phyloP scores from a whole-genome alignment of 2,113 vertebrate genomes.

The Dunckerocampus dactyliophorus region DNA sequence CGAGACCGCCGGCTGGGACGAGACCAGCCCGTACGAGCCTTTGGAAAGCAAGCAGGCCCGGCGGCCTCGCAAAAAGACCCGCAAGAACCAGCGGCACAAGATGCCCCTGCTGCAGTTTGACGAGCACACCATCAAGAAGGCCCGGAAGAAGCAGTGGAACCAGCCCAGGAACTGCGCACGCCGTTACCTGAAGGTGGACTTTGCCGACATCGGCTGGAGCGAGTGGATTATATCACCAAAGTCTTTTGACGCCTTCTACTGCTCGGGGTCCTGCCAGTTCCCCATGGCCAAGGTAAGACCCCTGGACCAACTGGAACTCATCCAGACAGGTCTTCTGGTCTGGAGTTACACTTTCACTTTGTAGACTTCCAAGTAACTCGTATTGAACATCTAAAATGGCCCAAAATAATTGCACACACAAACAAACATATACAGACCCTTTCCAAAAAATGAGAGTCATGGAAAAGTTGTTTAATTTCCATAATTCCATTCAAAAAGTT shows the following conservation, averaged over 20 bases:
- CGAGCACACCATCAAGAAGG: slow-evolving; percentile 90
- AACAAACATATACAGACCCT: too few relatives aligned
- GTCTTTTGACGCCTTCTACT: slow-evolving; percentile 94
- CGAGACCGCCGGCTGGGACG: slow-evolving; percentile 75
- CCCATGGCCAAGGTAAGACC: slow-evolving; percentile 91
- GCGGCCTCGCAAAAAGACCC: slow-evolving; percentile 80
- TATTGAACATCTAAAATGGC: too few relatives aligned
- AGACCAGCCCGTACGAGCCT: slow-evolving; percentile 77
- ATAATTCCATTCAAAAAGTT: too few relatives aligned
- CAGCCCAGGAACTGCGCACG: slow-evolving; percentile 85
- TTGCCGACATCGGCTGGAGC: slow-evolving; percentile 96
- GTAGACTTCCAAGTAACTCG: too few relatives aligned
- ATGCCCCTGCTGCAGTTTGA: slow-evolving; percentile 89
- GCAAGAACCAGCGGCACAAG: slow-evolving; percentile 80
- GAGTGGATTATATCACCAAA: slow-evolving; percentile 99
- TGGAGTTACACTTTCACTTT: too few relatives aligned
- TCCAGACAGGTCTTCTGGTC: too few relatives aligned
- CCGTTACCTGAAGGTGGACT: slow-evolving; percentile 94
- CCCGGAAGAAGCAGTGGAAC: slow-evolving; percentile 89
- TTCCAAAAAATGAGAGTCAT: too few relatives aligned
- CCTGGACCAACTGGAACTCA: background rate
- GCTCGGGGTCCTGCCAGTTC: slow-evolving; percentile 95
- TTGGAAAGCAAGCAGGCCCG: slow-evolving; percentile 75
- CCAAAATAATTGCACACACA: too few relatives aligned
- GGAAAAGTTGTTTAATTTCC: too few relatives aligned